Evolutionary conservation across 2,888 invertebrate species (phyloP), one percentile per base, ranked within the genome.

Genomic region (Desoria tigrina): DNA sequence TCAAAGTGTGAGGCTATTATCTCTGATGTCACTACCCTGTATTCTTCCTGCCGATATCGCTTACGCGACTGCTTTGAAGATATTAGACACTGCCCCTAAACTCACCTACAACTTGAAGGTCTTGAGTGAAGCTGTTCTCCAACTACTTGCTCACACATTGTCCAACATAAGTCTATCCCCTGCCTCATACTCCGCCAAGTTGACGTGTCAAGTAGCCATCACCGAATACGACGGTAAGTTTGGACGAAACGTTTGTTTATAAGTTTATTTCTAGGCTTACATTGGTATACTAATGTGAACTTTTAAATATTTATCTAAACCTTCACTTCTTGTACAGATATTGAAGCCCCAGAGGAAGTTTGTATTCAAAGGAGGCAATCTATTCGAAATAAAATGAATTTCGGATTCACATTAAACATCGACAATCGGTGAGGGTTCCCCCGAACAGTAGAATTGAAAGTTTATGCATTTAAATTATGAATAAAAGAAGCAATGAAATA

Each of bases 21-120:
- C 91, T 0, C 82, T 92, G 32, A 81, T 92, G 65, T 88, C 91
- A 60, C 83, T 95, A 66, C 95, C 96, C 0, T 94, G 91, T 78
- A 86, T 91, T 54, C 82, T 96, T 62, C 94, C 95, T 23, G 88
- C 90, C 62, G 95, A 96, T 80, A 87, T 96, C 71, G 85, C 92
- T 77, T 88, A 89, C 79, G 92, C 92, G 64, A 90, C 92, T 68
- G 86, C 92, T 73, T 88, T 89, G 78, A 93, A 92, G 93, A 94
- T 82, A 87, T 90, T 87, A 23, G 75, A 76, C 58, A 72, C 73
- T 63, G 76, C 75, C 28, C 76, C 76, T 1, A 76, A 76, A 64
- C 62, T 76, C n/a, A 72, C 71, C 9, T 86, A 84, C 77, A 85
- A 87, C 53, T 74, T 88, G 24, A 82, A 84, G 78, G 83, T 85